Evolutionary conservation across 2,888 invertebrate genomes (phyloP).

Genomic region (Latheticus oryzae): DNA sequence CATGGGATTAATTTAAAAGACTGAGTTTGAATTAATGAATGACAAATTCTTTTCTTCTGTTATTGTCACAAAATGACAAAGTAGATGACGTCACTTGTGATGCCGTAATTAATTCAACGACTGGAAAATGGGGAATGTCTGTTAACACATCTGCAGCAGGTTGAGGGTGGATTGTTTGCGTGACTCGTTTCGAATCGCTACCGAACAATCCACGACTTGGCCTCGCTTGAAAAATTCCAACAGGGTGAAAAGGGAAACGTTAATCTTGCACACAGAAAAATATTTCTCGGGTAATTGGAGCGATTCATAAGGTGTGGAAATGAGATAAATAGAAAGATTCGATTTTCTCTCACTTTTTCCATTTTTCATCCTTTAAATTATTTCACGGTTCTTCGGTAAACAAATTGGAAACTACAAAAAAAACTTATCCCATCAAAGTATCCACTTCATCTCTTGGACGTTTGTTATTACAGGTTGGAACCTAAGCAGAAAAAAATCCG

Average conservation of each 20-base stretch:
- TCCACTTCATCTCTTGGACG: conserved; percentile 1
- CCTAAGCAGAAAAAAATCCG: conserved; percentile 2
- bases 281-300: too few species aligned
- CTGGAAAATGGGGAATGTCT: conserved; percentile 29
- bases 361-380: too few species aligned
- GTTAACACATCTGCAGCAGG: conserved; percentile 12
- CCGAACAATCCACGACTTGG: conserved; percentile 24
- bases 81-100: conserved; percentile 14
- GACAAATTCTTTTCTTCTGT: conserved; percentile 10
- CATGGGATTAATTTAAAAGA: conserved; percentile 8
- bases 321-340: background rate
- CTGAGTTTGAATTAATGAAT: conserved; percentile 9
- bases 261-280: too few species aligned
- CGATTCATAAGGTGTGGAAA: background rate
- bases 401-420: too few species aligned
- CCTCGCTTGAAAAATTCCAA: conserved; percentile 22
- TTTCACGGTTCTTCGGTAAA: too few species aligned
- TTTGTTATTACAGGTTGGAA: conserved; percentile 16
- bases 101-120: conserved; percentile 22
- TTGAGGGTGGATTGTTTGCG: conserved; percentile 18
- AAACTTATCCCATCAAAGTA: too few species aligned
- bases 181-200: conserved; percentile 14
- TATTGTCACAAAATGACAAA: conserved; percentile 5
- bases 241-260: conserved; percentile 3
- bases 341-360: too few species aligned